Conservation (phyloP, 1,140 invertebrate species). For the Nomia melanderi region DNA sequence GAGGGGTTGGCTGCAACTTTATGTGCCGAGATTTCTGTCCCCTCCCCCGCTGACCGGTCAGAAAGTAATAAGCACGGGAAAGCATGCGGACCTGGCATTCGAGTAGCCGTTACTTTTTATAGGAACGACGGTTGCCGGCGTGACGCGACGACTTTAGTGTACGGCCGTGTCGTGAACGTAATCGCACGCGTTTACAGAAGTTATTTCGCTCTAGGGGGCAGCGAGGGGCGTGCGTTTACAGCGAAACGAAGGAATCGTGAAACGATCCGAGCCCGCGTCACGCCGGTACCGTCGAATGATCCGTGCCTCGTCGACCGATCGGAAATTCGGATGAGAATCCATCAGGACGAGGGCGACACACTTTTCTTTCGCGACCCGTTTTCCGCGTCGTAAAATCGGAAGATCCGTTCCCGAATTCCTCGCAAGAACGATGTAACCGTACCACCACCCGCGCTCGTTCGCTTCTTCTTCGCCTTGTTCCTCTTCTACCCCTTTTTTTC, state of each 20-base stretch:
- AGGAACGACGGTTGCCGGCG: not conserved
- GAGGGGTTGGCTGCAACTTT: constrained; percentile 23
- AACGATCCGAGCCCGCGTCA: not conserved
- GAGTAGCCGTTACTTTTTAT: constrained; percentile 55
- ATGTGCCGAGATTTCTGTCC: constrained; percentile 32
- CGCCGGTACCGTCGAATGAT: not conserved
- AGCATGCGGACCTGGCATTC: constrained; percentile 19
- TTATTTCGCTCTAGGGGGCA: constrained; percentile 5
- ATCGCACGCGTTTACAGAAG: constrained; percentile 27
- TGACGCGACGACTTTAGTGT: constrained; percentile 32
- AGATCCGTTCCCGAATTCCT: not conserved
- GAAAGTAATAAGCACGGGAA: constrained; percentile 43
- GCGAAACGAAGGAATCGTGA: constrained; percentile 2
- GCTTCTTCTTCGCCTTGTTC: not conserved
- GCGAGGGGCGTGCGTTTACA: not conserved
- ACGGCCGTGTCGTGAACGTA: constrained; percentile 1
- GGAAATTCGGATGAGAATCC: constrained; percentile 9
- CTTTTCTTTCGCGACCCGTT: not conserved
- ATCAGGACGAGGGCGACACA: not conserved
- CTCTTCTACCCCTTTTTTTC: no score
- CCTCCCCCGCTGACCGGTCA: not conserved
- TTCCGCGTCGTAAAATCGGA: not conserved
- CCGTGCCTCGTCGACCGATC: not conserved
- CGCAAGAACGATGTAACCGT: no score
- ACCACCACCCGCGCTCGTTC: not conserved